A percentile compares a stretch with the other conserved stretches of the same genome.
Evolutionary conservation across 2,888 invertebrate species (phyloP).

Genomic region (Temnothorax rugatulus): DNA sequence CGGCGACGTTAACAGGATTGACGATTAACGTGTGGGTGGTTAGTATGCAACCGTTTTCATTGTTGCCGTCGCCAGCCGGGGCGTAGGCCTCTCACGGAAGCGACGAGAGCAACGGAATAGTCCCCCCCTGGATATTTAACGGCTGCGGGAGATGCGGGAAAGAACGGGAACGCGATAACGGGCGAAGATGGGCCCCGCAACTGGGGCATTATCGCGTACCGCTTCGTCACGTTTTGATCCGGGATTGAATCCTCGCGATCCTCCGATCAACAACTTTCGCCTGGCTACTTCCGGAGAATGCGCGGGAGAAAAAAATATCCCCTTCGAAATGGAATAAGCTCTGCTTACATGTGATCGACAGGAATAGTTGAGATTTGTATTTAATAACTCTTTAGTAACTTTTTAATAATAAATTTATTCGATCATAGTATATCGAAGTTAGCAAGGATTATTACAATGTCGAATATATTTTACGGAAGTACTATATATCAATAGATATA

Average conservation of each 20-base stretch:
- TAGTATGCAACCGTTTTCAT: constrained; percentile 76
- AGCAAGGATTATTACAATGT: neutral
- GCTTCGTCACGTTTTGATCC: constrained; percentile 46
- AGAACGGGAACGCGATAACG: constrained; percentile 49
- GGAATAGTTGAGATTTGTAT: neutral
- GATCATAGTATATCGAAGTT: neutral
- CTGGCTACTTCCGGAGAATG: constrained; percentile 28
- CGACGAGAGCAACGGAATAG: constrained; percentile 64
- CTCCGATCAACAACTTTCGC: constrained; percentile 26
- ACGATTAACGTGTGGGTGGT: constrained; percentile 78
- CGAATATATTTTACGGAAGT: neutral
- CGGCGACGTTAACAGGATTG: constrained; percentile 82
- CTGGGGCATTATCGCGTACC: constrained; percentile 40
- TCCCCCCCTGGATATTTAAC: constrained; percentile 70
- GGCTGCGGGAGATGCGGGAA: constrained; percentile 30
- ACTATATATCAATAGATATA: neutral
- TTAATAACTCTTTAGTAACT: neutral
- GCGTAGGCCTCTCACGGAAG: constrained; percentile 65
- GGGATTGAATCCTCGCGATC: constrained; percentile 33
- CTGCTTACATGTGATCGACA: neutral
- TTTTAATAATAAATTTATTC: neutral
- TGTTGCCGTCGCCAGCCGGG: constrained; percentile 60
- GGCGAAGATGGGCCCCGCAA: constrained; percentile 33
- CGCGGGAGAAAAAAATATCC: neutral
- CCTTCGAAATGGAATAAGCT: neutral